Evolutionary conservation across 2,888 invertebrate species (phyloP).

Genomic region (Atherix ibis): DNA sequence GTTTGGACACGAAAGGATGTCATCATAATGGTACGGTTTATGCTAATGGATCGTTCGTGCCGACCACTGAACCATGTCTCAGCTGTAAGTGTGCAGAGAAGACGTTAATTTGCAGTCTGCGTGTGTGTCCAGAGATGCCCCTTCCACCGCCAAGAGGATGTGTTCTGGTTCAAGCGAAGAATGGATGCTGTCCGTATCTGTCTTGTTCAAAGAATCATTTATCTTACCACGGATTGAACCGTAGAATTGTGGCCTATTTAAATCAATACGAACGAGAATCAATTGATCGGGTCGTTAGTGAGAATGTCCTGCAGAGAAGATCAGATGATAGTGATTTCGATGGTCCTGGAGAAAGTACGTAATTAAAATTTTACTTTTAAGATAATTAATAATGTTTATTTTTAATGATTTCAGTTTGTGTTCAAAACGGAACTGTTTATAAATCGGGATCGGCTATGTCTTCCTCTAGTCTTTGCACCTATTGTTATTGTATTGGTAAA

Average conservation of each 20-base stretch:
- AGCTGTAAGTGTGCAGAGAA: constrained; percentile 58
- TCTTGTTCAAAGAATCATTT: constrained; percentile 48
- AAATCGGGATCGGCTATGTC: constrained; percentile 55
- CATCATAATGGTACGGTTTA: constrained; percentile 54
- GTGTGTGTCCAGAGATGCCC: constrained; percentile 59
- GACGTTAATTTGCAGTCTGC: constrained; percentile 57
- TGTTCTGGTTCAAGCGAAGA: constrained; percentile 48
- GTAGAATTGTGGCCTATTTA: constrained; percentile 27
- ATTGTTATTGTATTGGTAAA: constrained; percentile 61
- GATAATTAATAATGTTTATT: neutral
- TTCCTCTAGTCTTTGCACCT: constrained; percentile 62
- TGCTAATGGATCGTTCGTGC: constrained; percentile 46
- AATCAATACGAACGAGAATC: constrained; percentile 28
- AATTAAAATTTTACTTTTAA: constrained; percentile 1
- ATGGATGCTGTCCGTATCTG: constrained; percentile 61
- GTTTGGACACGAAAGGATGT: constrained; percentile 39
- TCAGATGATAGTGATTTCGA: constrained; percentile 29
- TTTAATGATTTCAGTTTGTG: constrained; percentile 19
- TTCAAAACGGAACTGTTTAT: constrained; percentile 29
- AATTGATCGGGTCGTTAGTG: constrained; percentile 28
- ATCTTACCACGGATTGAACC: constrained; percentile 24
- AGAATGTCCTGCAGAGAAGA: constrained; percentile 25
- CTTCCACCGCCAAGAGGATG: constrained; percentile 61
- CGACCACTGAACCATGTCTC: constrained; percentile 59
- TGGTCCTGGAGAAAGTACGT: constrained; percentile 18